Evolutionary conservation across 2,888 invertebrate genomes (phyloP).

Genomic region (Nomada fucata): DNA sequence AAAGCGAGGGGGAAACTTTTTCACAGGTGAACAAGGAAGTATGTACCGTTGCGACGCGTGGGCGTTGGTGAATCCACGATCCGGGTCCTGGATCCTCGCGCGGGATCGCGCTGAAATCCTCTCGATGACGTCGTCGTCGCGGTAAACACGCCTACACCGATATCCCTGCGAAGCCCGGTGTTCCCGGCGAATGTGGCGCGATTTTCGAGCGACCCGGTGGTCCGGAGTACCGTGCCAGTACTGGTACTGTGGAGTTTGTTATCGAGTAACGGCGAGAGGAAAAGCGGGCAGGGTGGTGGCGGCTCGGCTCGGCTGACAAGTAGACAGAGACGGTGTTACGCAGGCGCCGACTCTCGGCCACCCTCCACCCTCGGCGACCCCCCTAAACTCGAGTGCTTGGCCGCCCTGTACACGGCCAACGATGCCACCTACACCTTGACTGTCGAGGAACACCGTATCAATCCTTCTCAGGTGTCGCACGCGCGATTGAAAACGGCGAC

Average conservation of each 20-base stretch:
- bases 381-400: conserved; percentile 38
- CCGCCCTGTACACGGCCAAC: conserved; percentile 40
- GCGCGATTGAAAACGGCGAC: background rate
- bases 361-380: conserved; percentile 36
- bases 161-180: conserved; percentile 23
- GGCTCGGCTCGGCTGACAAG: conserved; percentile 77
- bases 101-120: background rate
- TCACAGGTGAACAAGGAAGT: conserved; percentile 3
- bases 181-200: conserved; percentile 31
- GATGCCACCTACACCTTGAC: conserved; percentile 47
- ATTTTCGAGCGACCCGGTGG: conserved; percentile 74
- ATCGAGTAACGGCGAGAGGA: conserved; percentile 76
- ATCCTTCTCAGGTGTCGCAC: conserved; percentile 17
- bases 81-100: background rate
- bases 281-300: conserved; percentile 77
- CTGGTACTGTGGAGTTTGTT: conserved; percentile 81
- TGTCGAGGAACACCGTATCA: conserved; percentile 12
- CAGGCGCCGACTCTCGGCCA: conserved; percentile 58
- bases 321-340: conserved; percentile 66
- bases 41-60: conserved; percentile 1
- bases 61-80: background rate
- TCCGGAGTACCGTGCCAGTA: conserved; percentile 82
- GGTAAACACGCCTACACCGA: conserved; percentile 56
- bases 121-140: conserved; percentile 26
- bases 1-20: background rate